Evolutionary conservation across 2,113 vertebrate genomes (phyloP).

Genomic region (Porphyrio hochstetteri): DNA sequence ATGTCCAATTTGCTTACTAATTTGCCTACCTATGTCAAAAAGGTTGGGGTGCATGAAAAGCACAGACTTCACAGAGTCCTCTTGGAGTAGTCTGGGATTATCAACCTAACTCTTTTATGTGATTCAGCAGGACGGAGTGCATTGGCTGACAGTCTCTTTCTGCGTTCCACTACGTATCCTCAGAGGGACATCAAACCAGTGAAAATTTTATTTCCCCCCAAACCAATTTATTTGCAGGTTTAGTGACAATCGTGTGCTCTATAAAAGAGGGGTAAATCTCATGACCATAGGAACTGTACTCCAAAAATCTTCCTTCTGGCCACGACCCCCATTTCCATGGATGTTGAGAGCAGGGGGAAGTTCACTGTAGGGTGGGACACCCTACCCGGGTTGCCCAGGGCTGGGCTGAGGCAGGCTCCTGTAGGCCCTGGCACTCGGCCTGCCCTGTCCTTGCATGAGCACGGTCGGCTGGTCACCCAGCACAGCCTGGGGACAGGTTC

Average conservation of each 20-base stretch:
- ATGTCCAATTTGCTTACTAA: background rate
- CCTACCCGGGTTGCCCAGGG: fast-evolving
- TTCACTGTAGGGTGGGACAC: background rate
- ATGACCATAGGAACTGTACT: background rate
- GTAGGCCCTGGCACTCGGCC: background rate
- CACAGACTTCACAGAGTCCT: background rate
- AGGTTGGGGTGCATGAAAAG: background rate
- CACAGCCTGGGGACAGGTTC: background rate
- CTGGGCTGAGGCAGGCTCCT: background rate
- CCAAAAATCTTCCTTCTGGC: background rate
- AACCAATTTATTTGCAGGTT: background rate
- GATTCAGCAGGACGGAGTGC: background rate
- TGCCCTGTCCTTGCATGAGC: background rate
- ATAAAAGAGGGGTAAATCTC: background rate
- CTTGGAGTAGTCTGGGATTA: background rate
- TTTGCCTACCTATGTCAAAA: background rate
- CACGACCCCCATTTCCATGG: background rate
- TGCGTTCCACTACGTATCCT: background rate
- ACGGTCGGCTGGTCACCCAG: background rate
- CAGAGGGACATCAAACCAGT: background rate
- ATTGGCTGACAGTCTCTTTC: background rate
- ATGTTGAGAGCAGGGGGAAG: background rate
- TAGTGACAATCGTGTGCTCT: fast-evolving
- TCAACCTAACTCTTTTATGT: background rate
- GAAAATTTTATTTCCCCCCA: background rate